A percentile compares a stretch with the other conserved stretches of the same genome.
phyloP scores from a whole-genome alignment of 23 tunicate genomes.

The Clavelina lepadiformis region DNA sequence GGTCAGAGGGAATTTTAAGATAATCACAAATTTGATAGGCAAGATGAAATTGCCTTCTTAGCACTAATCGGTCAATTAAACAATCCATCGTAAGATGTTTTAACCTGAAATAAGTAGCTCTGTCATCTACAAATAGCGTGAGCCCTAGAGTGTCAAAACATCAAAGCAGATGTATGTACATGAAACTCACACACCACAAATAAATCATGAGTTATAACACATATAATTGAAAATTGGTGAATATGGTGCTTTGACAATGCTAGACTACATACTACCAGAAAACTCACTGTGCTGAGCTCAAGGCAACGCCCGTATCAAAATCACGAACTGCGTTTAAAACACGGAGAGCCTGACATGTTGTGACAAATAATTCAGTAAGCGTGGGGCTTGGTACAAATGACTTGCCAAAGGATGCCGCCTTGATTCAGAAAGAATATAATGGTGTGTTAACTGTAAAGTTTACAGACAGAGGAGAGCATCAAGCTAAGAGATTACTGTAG shows the following conservation, averaged over 20 bases:
- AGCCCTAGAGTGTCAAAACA: too few relatives aligned
- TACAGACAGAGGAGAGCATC: too few relatives aligned
- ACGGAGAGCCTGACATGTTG: constrained; percentile 42
- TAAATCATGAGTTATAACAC: neutral
- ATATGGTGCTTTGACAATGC: neutral
- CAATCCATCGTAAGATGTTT: constrained; percentile 42
- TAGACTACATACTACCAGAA: neutral
- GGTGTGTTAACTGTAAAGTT: too few relatives aligned
- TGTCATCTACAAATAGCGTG: neutral
- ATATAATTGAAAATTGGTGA: neutral
- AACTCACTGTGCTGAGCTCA: constrained; percentile 78
- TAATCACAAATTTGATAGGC: constrained; percentile 77
- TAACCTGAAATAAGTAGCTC: constrained; percentile 15
- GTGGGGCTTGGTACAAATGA: constrained; percentile 44
- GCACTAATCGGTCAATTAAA: constrained; percentile 72
- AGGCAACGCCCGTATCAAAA: constrained; percentile 34
- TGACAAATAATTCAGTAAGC: constrained; percentile 70
- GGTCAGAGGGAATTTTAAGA: constrained; percentile 55
- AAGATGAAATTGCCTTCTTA: constrained; percentile 52
- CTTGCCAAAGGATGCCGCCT: constrained; percentile 93
- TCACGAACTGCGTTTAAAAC: constrained; percentile 68
- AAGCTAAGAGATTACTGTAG: too few relatives aligned
- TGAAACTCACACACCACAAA: too few relatives aligned
- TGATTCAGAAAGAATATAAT: too few relatives aligned
- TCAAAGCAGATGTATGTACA: too few relatives aligned